Evolutionary conservation across 1,140 invertebrate species (phyloP), one percentile per base, ranked within the genome.

Genomic region (Cydia amplana): DNA sequence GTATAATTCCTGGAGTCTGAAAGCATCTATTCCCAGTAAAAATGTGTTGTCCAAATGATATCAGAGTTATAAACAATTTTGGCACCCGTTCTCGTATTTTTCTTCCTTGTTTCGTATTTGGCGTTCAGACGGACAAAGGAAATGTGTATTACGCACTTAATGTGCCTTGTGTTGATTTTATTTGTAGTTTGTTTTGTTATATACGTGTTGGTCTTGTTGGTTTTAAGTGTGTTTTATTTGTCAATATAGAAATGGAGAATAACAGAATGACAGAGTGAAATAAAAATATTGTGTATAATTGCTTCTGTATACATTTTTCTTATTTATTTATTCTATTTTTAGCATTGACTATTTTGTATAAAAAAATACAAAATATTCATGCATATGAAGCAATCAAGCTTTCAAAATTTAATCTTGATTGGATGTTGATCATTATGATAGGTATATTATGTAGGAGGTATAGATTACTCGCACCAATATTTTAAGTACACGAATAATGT

Each of bases 71-170:
- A 70, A 70, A 36, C 32, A 18, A 9, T 43, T 40, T 70, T 70
- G 65, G 65, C 65, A 70, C 28, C n/a, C 9, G 14, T 40, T 20
- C 65, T 40, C 43, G 5, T 70, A 43, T 70, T 67, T 67, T 70
- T 70, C 65, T 70, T 70, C 65, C 65, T 67, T 43, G 36, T 51
- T 25, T 73, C 25, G 43, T 73, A 51, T 73, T 73, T 73, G 43
- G 72, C 43, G 16, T 18, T 9, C n/a, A 7, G 46, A 18, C 40
- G 9, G 25, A 55, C 43, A 73, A 73, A 73, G 72, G 20, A 73
- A 73, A 7, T 51, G 18, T 55, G 14, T 72, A 46, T 51, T 73
- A 73, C 72, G 72, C 72, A 55, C 72, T 43, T 55, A 18, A 28
- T 55, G 67, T 36, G 43, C 18, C n/a, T 73, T 55, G 43, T 25